Evolutionary conservation across 2,797 vertebrate species (phyloP), one percentile per base, ranked within the genome.

Genomic region (Danionella dracula): DNA sequence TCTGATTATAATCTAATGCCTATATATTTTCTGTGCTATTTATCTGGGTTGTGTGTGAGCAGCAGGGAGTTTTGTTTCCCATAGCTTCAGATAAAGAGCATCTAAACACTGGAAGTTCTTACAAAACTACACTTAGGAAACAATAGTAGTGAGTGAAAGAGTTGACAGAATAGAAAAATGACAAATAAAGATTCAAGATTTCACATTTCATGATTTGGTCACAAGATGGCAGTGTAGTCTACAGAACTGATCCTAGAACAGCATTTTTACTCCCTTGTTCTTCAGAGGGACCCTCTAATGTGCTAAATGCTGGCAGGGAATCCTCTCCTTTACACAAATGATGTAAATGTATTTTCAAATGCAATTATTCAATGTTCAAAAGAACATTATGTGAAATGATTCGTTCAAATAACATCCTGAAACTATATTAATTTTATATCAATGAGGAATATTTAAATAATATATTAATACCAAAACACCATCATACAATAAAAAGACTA

Each of bases 1-100:
- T 88, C 82, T 86, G 89, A 92, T 87, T 85, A 84, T 76, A 90
- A 91, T 90, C 86, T 81, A 66, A 82, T 86, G 83, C 76, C 78
- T 80, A 66, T 58, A 70, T 53, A 70, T 53, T 67, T 41, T 55
- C 48, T 83, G 46, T 44, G 84, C 79, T 80, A 88, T 53, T 42
- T 50, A 80, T 78, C 64, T 32, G 17, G 35, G 68, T 21, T 40
- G 20, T 27, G 38, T 54, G 72, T 46, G 23, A 37, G 54, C 23
- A 64, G n/a, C 40, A 53, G 65, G 75, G 86, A 58, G 60, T 57
- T 50, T 57, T 3, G 58, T 35, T 31, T 20, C 31, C 9, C 15
- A 15, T n/a, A 41, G 2, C 27, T 7, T 45, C 8, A 19, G 34
- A 45, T 37, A 20, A 59, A 44, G 5, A 38, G 29, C 31, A 40